A percentile compares a stretch with the other conserved stretches of the same genome.
These are phyloP conservation scores for Athene cunicularia DNA, from an alignment of 2,113 vertebrate genomes.

Conservation along the genomic window DNA sequence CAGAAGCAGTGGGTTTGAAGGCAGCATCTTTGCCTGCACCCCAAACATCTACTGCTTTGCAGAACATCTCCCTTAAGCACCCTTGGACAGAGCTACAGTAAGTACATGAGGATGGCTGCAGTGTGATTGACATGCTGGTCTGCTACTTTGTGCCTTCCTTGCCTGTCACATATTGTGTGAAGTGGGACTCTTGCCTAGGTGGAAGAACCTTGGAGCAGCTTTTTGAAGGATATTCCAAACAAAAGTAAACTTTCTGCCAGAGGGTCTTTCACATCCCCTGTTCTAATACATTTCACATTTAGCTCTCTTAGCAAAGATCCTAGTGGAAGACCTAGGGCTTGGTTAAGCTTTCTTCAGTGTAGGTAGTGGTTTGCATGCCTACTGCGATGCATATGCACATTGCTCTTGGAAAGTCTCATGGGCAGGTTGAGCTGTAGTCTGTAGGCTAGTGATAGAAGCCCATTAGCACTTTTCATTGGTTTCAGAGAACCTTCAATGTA, in stretches of 20 bases:
- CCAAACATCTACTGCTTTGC: slow-evolving; percentile 69
- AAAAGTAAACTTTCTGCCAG: background rate
- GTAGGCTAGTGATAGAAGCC: background rate
- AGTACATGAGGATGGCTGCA: slow-evolving; percentile 51
- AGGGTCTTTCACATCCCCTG: background rate
- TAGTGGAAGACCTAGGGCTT: background rate
- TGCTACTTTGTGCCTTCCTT: background rate
- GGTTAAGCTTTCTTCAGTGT: background rate
- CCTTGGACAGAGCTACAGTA: slow-evolving; percentile 95
- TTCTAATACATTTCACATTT: background rate
- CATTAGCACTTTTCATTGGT: background rate
- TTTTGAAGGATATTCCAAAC: background rate
- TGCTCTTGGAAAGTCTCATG: rapidly evolving
- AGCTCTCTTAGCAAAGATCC: background rate
- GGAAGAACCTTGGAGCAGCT: background rate
- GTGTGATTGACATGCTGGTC: rapidly evolving
- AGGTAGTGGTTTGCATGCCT: background rate
- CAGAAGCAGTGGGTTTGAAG: slow-evolving; percentile 84
- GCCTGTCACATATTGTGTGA: background rate
- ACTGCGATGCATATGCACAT: background rate
- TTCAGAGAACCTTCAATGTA: background rate
- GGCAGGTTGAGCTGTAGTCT: background rate
- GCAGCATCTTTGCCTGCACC: slow-evolving; percentile 79
- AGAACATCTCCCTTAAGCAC: slow-evolving; percentile 93
- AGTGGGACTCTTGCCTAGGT: background rate